Evolutionary conservation across 2,113 vertebrate genomes (phyloP), one percentile per base, ranked within the genome.

Genomic region (Microcebus ravelobensis): DNA sequence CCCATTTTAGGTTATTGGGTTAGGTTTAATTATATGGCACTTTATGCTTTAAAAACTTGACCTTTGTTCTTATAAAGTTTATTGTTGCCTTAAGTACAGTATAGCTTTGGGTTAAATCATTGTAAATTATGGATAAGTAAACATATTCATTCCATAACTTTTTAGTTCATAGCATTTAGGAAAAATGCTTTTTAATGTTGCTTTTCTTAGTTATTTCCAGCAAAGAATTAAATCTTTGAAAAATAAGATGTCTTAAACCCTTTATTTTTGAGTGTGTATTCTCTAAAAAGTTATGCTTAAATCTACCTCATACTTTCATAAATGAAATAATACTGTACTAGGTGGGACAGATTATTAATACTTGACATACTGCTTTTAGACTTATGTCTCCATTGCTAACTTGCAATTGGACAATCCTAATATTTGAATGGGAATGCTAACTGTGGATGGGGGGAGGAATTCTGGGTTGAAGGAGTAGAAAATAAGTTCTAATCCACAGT

Each of bases 191-290:
- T 83, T 74, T 74, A 48, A 52, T 84, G 34, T 88, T 96, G n/a
- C 11, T 92, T 88, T 96, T 88, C 36, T 93, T 97, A 52, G 8
- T 74, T 91, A 21, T 94, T 94, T 91, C 39, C 39, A 95, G n/a
- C 39, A 77, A 61, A 82, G 90, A 73, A 29, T 70, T 95, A 71
- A 96, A 65, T 91, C 59, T 94, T 90, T 92, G 48, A 4, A 87
- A 94, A 87, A 80, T 95, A 84, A 50, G 15, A 42, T 86, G n/a
- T 91, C 73, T 94, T 94, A 92, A 92, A 92, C 20, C 5, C 48
- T 31, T 67, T 67, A 14, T 23, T n/a, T 52, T 79, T 79, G 6
- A 91, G 20, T 50, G 39, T 65, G 1, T 73, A 31, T 85, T 95
- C 57, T 93, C 27, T 89, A 82, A 79, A 81, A 91, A 95, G 34